These are phyloP conservation scores for Alectura lathami DNA, from an alignment of 2,113 vertebrate genomes.

Conservation along the genomic window DNA sequence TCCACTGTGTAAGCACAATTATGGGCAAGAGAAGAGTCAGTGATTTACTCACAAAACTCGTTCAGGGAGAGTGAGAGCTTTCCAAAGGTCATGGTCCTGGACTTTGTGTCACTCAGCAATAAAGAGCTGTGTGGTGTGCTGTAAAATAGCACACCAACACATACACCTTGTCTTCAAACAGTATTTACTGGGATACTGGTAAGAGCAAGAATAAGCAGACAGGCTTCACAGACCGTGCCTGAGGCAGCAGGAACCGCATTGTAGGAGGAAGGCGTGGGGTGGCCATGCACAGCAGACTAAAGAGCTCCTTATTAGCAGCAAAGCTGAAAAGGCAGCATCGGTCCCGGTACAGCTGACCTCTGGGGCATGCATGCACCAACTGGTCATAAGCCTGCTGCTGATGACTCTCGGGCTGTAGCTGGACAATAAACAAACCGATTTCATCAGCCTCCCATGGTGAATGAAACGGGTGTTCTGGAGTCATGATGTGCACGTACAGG, in stretches of 20 bases:
- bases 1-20: not conserved
- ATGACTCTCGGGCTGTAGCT: not conserved
- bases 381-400: not conserved
- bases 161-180: not conserved
- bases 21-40: not conserved
- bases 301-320: not conserved
- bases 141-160: not conserved
- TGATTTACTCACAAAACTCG: not conserved
- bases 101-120: not conserved
- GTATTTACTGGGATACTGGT: not conserved
- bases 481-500: not conserved
- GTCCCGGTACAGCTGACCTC: not conserved
- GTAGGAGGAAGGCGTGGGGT: not conserved
- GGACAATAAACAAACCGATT: not conserved
- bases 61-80: constrained; percentile 45
- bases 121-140: not conserved
- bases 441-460: not conserved
- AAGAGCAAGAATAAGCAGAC: not conserved
- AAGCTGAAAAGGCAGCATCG: not conserved
- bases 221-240: not conserved
- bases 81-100: constrained; percentile 21
- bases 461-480: not conserved
- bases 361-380: not conserved
- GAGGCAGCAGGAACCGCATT: not conserved
- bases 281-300: not conserved